Evolutionary conservation across 2,888 invertebrate species (phyloP).

Genomic region (Dryocosmus kuriphilus): DNA sequence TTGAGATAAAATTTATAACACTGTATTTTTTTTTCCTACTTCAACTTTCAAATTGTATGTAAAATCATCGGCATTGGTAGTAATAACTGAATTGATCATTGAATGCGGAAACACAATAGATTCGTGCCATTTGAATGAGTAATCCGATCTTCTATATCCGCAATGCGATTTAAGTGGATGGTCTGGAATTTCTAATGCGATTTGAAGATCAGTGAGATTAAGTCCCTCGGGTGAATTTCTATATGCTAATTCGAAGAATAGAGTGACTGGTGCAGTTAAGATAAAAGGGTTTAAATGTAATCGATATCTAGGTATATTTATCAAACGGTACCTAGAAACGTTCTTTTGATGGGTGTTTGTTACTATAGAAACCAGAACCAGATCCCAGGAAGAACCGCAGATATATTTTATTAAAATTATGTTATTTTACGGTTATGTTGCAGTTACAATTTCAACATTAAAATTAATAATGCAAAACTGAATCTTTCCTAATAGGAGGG

Average conservation of each 20-base stretch:
- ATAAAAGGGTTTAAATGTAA: conserved; percentile 7
- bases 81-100: not conserved
- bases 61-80: not conserved
- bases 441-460: too few relatives aligned
- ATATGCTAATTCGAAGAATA: not conserved
- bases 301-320: not conserved
- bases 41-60: not conserved
- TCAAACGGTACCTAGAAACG: not conserved
- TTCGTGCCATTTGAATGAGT: not conserved
- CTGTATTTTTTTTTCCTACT: too few relatives aligned
- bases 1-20: not conserved
- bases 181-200: not conserved
- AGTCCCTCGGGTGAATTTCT: not conserved
- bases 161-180: not conserved
- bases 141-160: not conserved
- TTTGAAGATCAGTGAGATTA: not conserved
- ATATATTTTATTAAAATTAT: not conserved
- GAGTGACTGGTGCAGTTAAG: not conserved
- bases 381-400: not conserved
- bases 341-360: not conserved
- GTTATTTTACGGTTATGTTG: too few relatives aligned
- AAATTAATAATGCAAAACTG: too few relatives aligned
- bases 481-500: too few relatives aligned
- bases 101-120: not conserved
- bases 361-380: not conserved